Evolutionary conservation across 2,113 vertebrate genomes (phyloP), one percentile per base, ranked within the genome.

Genomic region (Passer domesticus): DNA sequence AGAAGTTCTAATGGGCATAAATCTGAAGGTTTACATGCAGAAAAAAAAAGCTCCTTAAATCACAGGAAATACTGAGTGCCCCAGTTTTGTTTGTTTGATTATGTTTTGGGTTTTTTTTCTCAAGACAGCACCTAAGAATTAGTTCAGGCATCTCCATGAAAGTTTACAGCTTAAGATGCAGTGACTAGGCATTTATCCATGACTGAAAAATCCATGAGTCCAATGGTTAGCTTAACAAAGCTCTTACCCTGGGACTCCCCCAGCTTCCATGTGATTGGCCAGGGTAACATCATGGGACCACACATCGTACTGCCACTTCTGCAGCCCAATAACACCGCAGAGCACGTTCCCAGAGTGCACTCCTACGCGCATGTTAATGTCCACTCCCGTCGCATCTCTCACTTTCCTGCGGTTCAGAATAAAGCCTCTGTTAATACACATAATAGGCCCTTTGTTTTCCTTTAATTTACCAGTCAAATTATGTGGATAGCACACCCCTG

Each of bases 271-370:
- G 94, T 99, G 99, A 94, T 99, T 99, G 95, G 99, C 99, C 94
- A 99, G 95, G 18, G 99, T 99, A 41, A 99, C 99, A 37, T 99
- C 99, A 53, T 99, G 99, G 64, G 99, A 99, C 99, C 99, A 99
- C 27, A 99, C 99, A 31, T 99, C 99, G 1, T 99, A 99, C 80
- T 99, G 99, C 99, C 99, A 99, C 94, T 99, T 99, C 97, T 99
- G 99, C 46, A 99, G 98, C 41, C 99, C 99, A 20, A 99, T 99
- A 13, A 99, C 99, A 0, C 99, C 99, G n/a, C 99, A 99, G 39
- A 99, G 98, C 33, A 99, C 99, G 3, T 99, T 99, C 72, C 99
- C 99, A 2, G 99, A 99, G 94, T 99, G 99, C 58, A 99, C 99
- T 13, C 99, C 99, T 0, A 99, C 99, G 0, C 99, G 98, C 99